Base-by-base conservation (phyloP, 2,113 vertebrate genomes). In the Myiozetetes cayanensis region DNA sequence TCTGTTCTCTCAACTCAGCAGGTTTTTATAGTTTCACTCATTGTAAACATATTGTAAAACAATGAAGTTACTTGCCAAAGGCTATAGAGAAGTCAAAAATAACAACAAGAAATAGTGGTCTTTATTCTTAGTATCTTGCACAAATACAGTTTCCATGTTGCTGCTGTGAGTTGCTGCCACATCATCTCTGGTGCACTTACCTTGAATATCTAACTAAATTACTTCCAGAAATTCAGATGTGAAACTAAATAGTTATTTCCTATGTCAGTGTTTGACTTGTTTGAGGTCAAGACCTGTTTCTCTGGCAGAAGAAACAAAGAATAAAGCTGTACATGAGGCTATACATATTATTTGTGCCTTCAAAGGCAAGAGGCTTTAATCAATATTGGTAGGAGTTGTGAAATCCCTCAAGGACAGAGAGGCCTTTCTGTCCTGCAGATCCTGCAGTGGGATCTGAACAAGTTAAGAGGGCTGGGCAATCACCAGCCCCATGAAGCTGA, bases 191-290 rank as follows among this genome's bases (percentile, higher is more conserved):
- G 9, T 67, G 31, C 30, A 37, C 41, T 49, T 50, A n/a, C 12
- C 31, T 67, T 73, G 41, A 78, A 61, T 53, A 72, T 18, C 35
- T 72, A 59, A 81, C 55, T 68, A 44, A 71, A 52, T 77, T 56
- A 35, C 12, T 72, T 73, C 15, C 39, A 85, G 47, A 68, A 79
- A 76, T 53, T 71, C 46, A 65, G 19, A 23, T 43, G 4, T n/a
- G 35, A 65, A 43, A 61, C 18, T 37, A 70, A 94, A 63, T 74
- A 94, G 49, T 28, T 92, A 92, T 94, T 86, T 44, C 55, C 23
- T 76, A 73, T 87, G 44, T 74, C 56, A 89, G 53, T 74, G 41
- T 77, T 87, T 94, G 55, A 96, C 85, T 86, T 90, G 37, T 78
- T 74, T 79, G 61, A 78, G 37, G 37, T 55, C 14, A 80, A 93